A percentile compares a stretch with the other conserved stretches of the same genome.
Conservation (phyloP, 2,888 invertebrate genomes). For the Meganola albula region DNA sequence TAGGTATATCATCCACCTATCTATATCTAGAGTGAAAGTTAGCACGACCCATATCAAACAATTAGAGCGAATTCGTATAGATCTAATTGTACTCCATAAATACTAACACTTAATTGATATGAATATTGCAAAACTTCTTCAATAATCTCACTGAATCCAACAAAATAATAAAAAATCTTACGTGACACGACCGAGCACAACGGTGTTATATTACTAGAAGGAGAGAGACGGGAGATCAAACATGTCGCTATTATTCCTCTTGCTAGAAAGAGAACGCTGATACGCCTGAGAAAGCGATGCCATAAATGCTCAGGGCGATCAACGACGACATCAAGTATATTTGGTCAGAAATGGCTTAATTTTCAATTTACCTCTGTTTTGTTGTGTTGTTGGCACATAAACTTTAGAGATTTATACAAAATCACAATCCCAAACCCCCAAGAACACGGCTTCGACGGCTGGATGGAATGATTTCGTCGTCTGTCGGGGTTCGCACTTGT, state of each 20-base stretch:
- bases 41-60: slow-evolving; percentile 63
- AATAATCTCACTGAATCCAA: slow-evolving; percentile 49
- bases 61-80: slow-evolving; percentile 32
- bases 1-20: slow-evolving; percentile 64
- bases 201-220: slow-evolving; percentile 77
- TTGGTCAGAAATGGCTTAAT: slow-evolving; percentile 37
- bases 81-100: slow-evolving; percentile 36
- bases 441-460: slow-evolving; percentile 77
- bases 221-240: slow-evolving; percentile 66
- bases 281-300: slow-evolving; percentile 74
- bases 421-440: slow-evolving; percentile 74
- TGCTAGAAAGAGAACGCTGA: slow-evolving; percentile 62
- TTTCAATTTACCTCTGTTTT: slow-evolving; percentile 65
- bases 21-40: slow-evolving; percentile 77
- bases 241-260: slow-evolving; percentile 56
- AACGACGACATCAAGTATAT: slow-evolving; percentile 48
- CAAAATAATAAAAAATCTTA: slow-evolving; percentile 74
- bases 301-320: slow-evolving; percentile 70
- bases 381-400: slow-evolving; percentile 72
- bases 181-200: slow-evolving; percentile 78
- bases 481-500: slow-evolving; percentile 73
- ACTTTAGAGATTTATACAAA: slow-evolving; percentile 67
- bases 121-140: slow-evolving; percentile 43
- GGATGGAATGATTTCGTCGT: slow-evolving; percentile 78
- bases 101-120: slow-evolving; percentile 40